Base-by-base conservation (phyloP, 1,140 invertebrate genomes). In the Drosophila nigrodunni region DNA sequence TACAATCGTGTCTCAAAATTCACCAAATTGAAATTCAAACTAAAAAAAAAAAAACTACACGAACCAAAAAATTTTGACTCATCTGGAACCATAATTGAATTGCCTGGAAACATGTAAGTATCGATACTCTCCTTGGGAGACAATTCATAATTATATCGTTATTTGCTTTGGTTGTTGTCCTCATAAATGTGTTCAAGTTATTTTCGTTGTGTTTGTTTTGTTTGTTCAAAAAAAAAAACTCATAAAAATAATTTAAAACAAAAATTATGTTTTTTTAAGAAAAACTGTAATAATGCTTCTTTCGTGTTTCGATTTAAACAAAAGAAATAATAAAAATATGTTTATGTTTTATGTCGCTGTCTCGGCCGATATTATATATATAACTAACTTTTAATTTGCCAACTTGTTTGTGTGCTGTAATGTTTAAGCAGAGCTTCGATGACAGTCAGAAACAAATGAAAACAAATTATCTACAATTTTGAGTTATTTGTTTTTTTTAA, bases 401-500 rank as follows among this genome's bases (percentile, higher is more conserved):
- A 67, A 82, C 47, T 81, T 82, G 65, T 80, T 78, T 80, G 78
- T 90, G 78, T 85, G 82, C 85, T 89, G 85, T 89, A 89, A 89
- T 89, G 85, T 89, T 82, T 90, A 89, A 81, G 85, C 85, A 85
- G 85, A 89, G 85, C 85, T 89, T 89, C 85, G 85, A 89, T 89
- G 77, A 89, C 85, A 89, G 80, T 88, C 83, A 87, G 79, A 88
- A 85, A 82, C 79, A 82, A 68, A 71, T 62, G 50, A 62, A 78
- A 87, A 72, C 80, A 82, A 79, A 74, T 62, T 41, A 75, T 74
- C 67, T 74, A 88, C 67, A 88, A 69, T 57, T 50, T 54, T 39
- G 61, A 10, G 34, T 47, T 55, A 41, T 47, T 2, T n/a, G 46
- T 61, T 1, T 25, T 59, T 61, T 44, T 8, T 37, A 15, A 21